Evolutionary conservation across 2,888 invertebrate species (phyloP), one percentile per base, ranked within the genome.

Genomic region (Pseudoips prasinana): DNA sequence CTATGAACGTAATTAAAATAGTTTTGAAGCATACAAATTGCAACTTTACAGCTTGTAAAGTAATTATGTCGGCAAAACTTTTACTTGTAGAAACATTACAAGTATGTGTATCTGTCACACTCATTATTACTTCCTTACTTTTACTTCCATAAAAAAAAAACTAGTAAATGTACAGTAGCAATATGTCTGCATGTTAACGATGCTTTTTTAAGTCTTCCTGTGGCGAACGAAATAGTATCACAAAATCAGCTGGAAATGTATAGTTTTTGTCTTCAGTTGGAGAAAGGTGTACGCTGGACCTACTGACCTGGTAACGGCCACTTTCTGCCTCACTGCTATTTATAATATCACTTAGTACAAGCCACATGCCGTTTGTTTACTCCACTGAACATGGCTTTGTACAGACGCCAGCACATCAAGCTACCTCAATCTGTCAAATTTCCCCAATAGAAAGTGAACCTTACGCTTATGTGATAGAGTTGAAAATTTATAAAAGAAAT

Each of bases 241-340:
- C 62, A 57, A 70, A 65, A 66, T 73, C 61, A 68, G 58, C 58
- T 70, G 61, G 61, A 67, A 55, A 45, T 34, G 32, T 36, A 39
- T 25, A 30, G 27, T 34, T 52, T 46, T 42, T 50, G 43, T 48
- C 26, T 52, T 39, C 10, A 5, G 28, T 22, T 63, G 67, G 85
- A 85, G 86, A 86, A 86, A 86, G 86, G 84, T 69, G 62, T 56
- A 41, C 35, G 63, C 58, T 65, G 75, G 72, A 58, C 81, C 83
- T 61, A 82, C 74, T 86, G 68, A 80, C 81, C 77, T 76, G 61
- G 34, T 46, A 55, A 49, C 54, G 58, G 53, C 50, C 63, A 84
- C 85, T 84, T 84, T 85, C 82, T 75, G 69, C 57, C 56, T 66
- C 71, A 64, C 66, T 67, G 65, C 66, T 64, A 61, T 66, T 66